Evolutionary conservation across 2,113 vertebrate species (phyloP), one percentile per base, ranked within the genome.

Genomic region (Zapornia atra): DNA sequence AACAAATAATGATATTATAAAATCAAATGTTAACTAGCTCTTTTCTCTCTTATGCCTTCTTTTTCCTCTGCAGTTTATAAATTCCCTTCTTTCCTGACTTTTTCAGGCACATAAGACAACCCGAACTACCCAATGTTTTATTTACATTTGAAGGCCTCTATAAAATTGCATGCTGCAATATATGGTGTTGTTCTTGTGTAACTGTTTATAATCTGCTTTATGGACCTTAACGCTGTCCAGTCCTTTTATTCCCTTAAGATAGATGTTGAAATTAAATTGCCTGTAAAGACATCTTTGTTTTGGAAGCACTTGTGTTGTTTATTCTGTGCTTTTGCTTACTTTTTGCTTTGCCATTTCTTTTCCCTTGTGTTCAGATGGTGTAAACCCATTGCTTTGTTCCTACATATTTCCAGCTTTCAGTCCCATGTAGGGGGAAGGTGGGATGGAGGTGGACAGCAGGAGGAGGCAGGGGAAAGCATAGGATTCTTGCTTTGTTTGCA

Each of bases 161-260:
- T 94, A 96, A 87, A 95, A 64, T 12, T 69, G 53, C 15, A 31
- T 82, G 86, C 92, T 86, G 46, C 38, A 31, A 72, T 94, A 79
- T 38, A 83, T 50, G 44, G 81, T 69, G 38, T 76, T 81, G 50
- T 5, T 69, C 59, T 93, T 87, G 54, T 72, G 71, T 93, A 94
- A 86, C 94, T 86, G 83, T 95, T 98, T 96, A 96, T 95, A 96
- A 94, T 90, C 92, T 96, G 69, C 61, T 98, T 97, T 96, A 95
- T 91, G 84, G 85, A 94, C 86, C 94, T 97, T 81, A 91, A 82
- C 56, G 2, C 51, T 31, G 64, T 91, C 85, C 69, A 82, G 4
- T 94, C 36, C 68, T 68, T 54, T 78, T 83, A 71, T 26, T 95
- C 61, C 92, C 51, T 26, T 60, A 85, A 93, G 73, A 87, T 15